Evolutionary conservation across 2,888 invertebrate genomes (phyloP).

Genomic region (Conchocele bisecta): DNA sequence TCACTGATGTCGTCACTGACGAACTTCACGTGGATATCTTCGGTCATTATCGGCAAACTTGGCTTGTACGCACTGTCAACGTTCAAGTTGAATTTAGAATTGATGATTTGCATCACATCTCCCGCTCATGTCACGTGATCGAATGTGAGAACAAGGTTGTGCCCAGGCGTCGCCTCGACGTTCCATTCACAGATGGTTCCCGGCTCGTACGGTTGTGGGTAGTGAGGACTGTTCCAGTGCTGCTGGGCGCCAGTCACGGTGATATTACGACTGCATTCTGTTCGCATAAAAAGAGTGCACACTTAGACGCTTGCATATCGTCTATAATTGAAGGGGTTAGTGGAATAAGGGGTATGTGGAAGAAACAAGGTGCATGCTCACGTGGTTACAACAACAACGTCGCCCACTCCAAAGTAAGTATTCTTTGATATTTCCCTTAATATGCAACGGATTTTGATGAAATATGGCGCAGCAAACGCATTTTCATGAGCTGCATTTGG

Average conservation of each 20-base stretch:
- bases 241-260: constrained; percentile 21
- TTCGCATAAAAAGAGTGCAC: no score
- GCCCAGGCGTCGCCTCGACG: constrained; percentile 8
- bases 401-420: no score
- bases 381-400: no score
- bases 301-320: no score
- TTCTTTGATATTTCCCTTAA: no score
- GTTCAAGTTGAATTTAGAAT: background rate
- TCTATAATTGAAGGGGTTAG: no score
- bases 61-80: constrained; percentile 11
- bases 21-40: constrained; percentile 9
- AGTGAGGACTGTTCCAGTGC: constrained; percentile 40
- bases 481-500: no score
- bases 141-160: constrained; percentile 18
- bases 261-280: constrained; percentile 46
- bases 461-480: no score
- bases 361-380: no score
- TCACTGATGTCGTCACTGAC: constrained; percentile 13
- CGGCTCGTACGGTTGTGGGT: constrained; percentile 34
- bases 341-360: no score
- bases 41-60: background rate
- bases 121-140: constrained; percentile 9
- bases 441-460: no score
- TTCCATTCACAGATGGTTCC: constrained; percentile 50
- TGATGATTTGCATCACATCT: constrained; percentile 17